Evolutionary conservation across 2,888 invertebrate species (phyloP).

Genomic region (Ommatoiulus sabulosus): DNA sequence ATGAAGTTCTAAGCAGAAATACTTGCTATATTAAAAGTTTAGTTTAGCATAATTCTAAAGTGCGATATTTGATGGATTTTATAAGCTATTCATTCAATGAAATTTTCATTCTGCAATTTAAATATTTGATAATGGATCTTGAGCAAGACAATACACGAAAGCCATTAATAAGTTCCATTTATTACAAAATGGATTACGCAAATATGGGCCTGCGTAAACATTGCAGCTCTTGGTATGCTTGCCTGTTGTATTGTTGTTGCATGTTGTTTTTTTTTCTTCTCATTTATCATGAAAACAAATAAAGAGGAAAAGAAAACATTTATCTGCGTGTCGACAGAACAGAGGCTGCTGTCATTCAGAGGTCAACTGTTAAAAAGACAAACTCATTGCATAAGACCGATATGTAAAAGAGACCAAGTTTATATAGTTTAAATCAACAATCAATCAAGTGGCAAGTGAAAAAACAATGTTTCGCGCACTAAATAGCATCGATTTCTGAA

Average conservation of each 20-base stretch:
- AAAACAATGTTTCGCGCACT: not conserved
- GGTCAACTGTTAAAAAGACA: not conserved
- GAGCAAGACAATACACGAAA: too few relatives aligned
- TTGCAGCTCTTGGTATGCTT: not conserved
- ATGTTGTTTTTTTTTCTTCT: not conserved
- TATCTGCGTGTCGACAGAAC: not conserved
- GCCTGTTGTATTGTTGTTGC: not conserved
- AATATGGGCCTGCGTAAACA: not conserved
- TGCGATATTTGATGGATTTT: too few relatives aligned
- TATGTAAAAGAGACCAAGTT: slow-evolving; percentile 16
- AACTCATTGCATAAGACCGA: slow-evolving; percentile 30
- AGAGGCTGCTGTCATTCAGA: slow-evolving; percentile 10
- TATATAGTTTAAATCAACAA: slow-evolving; percentile 16
- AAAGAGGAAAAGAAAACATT: not conserved
- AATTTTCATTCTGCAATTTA: too few relatives aligned
- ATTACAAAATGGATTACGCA: too few relatives aligned
- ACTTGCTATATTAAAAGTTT: too few relatives aligned
- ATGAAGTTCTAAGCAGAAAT: too few relatives aligned
- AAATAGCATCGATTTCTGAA: not conserved
- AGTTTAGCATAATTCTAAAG: too few relatives aligned
- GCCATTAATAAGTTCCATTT: too few relatives aligned
- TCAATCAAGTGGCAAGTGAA: not conserved
- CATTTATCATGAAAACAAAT: not conserved
- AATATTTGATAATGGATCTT: too few relatives aligned
- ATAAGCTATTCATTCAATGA: too few relatives aligned